phyloP scores from a whole-genome alignment of 2,797 vertebrate genomes.

The Saguinus oedipus region DNA sequence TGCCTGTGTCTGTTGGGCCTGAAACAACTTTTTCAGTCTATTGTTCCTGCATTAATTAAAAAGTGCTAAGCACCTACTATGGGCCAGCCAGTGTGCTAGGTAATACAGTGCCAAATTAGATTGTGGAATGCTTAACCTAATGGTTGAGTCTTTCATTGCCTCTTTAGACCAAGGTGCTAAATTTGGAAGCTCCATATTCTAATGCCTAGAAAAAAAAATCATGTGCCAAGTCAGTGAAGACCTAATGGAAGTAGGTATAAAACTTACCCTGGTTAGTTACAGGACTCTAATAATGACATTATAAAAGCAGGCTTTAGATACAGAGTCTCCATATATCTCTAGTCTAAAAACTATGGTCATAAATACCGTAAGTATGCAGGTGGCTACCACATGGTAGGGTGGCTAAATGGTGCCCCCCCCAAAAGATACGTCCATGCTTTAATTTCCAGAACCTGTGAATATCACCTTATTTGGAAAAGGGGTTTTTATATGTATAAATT shows the following conservation, averaged over 20 bases:
- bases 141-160: not conserved
- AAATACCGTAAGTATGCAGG: not conserved
- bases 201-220: not conserved
- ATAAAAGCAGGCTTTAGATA: not conserved
- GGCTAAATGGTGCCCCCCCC: not conserved
- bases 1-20: not conserved
- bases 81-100: not conserved
- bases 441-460: not conserved
- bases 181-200: not conserved
- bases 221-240: not conserved
- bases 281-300: not conserved
- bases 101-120: not conserved
- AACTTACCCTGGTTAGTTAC: not conserved
- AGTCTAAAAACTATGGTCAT: not conserved
- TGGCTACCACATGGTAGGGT: not conserved
- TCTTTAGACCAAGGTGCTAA: not conserved
- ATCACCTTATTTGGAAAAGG: not conserved
- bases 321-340: not conserved
- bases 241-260: not conserved
- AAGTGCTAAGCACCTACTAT: not conserved
- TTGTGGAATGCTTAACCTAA: not conserved
- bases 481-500: not conserved
- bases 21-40: not conserved
- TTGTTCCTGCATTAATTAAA: not conserved
- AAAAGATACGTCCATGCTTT: not conserved